phyloP scores from a whole-genome alignment of 2,113 vertebrate species.

The Dromiciops gliroides region DNA sequence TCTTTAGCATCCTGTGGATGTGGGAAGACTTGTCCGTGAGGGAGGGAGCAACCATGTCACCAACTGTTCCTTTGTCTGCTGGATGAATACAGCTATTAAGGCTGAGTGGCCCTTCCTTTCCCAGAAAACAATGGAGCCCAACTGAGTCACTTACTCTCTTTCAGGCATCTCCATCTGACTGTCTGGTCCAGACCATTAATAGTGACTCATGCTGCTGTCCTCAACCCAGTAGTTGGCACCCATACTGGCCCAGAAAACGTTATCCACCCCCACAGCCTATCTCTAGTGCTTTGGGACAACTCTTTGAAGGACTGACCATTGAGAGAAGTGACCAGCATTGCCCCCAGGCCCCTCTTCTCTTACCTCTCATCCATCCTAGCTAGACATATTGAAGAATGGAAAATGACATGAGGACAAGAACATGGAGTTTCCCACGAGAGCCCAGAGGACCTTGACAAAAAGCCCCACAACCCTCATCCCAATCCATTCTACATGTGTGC shows the following conservation, averaged over 20 bases:
- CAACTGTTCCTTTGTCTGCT: slow-evolving; percentile 52
- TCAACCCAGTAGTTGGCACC: slow-evolving; percentile 19
- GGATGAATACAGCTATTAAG: slow-evolving; percentile 54
- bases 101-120: not conserved
- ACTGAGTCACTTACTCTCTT: slow-evolving; percentile 24
- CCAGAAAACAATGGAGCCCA: slow-evolving; percentile 49
- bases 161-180: slow-evolving; percentile 39
- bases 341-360: not conserved
- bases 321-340: not conserved
- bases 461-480: not conserved
- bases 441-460: not conserved
- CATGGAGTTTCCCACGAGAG: not conserved
- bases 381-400: not conserved
- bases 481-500: not conserved
- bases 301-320: not conserved
- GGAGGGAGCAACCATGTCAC: not conserved
- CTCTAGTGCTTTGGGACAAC: slow-evolving; percentile 17
- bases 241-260: slow-evolving; percentile 8
- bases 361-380: not conserved
- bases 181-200: slow-evolving; percentile 13
- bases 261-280: slow-evolving; percentile 12
- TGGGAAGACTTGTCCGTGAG: slow-evolving; percentile 15
- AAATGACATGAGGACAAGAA: not conserved
- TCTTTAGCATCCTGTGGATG: slow-evolving; percentile 56
- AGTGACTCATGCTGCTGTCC: slow-evolving; percentile 54